Evolutionary conservation across 2,797 vertebrate genomes (phyloP).

Genomic region (Valencia hispanica): DNA sequence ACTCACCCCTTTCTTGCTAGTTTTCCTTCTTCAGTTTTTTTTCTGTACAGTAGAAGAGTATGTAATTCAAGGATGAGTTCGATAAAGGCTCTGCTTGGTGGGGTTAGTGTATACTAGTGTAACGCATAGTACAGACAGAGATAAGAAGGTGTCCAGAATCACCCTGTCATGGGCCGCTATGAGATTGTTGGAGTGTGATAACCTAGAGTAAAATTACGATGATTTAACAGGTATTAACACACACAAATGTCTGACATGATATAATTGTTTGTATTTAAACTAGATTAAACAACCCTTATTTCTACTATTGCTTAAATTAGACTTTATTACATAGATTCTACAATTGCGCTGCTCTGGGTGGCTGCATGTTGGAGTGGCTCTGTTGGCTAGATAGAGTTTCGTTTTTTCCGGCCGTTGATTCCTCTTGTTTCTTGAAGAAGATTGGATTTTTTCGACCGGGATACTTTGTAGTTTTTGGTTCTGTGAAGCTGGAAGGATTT

Average conservation of each 20-base stretch:
- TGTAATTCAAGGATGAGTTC: slow-evolving; percentile 67
- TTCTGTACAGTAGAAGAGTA: slow-evolving; percentile 18
- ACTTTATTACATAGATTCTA: background rate
- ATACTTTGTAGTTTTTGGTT: too few relatives aligned
- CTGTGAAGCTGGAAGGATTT: too few relatives aligned
- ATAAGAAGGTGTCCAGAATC: slow-evolving; percentile 12
- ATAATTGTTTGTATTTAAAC: background rate
- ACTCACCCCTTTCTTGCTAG: slow-evolving; percentile 8
- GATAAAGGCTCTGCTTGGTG: slow-evolving; percentile 55
- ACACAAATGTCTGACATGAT: background rate
- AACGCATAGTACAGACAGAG: slow-evolving; percentile 28
- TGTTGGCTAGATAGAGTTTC: too few relatives aligned
- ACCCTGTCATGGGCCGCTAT: background rate
- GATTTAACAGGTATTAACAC: background rate
- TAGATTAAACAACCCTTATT: background rate
- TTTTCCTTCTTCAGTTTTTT: slow-evolving; percentile 20
- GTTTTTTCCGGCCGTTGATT: too few relatives aligned
- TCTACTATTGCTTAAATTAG: background rate
- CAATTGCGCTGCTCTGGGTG: too few relatives aligned
- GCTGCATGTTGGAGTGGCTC: too few relatives aligned
- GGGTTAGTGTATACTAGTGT: slow-evolving; percentile 57
- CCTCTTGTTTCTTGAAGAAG: too few relatives aligned
- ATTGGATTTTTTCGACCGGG: too few relatives aligned
- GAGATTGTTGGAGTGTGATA: background rate
- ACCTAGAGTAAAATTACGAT: background rate